These are phyloP conservation scores for Camponotus pennsylvanicus DNA, from an alignment of 1,140 invertebrate species.

Conservation along the genomic window DNA sequence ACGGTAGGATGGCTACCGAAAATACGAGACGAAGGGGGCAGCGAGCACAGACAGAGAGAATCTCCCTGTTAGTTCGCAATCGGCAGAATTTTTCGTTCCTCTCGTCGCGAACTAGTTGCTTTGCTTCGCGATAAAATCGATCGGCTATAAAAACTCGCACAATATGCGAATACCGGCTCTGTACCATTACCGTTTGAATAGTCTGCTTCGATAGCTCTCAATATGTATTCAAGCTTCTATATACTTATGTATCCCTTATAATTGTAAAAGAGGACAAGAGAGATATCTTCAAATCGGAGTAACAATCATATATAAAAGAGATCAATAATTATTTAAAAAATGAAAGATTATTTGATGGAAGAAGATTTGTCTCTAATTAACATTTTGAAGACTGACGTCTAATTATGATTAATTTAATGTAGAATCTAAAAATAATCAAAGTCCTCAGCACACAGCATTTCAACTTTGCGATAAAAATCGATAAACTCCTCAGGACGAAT, in stretches of 20 bases:
- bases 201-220: background rate
- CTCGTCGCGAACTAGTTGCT: slow-evolving; percentile 34
- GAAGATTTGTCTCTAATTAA: background rate
- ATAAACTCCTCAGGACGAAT: background rate
- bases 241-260: background rate
- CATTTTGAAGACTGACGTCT: background rate
- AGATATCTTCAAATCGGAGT: background rate
- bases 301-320: background rate
- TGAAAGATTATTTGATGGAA: background rate
- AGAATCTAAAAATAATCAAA: background rate
- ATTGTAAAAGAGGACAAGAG: background rate
- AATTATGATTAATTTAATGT: background rate
- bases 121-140: slow-evolving; percentile 66
- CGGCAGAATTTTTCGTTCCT: slow-evolving; percentile 52
- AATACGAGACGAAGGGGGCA: slow-evolving; percentile 71
- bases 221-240: slow-evolving; percentile 2
- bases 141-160: slow-evolving; percentile 69
- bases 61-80: slow-evolving; percentile 62
- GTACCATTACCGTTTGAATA: slow-evolving; percentile 32
- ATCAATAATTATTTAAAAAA: background rate
- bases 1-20: slow-evolving; percentile 75
- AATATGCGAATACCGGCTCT: slow-evolving; percentile 44
- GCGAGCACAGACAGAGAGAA: slow-evolving; percentile 59
- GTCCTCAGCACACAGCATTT: too few relatives aligned
- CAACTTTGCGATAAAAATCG: background rate